A percentile compares a stretch with the other conserved stretches of the same genome.
These are phyloP conservation scores for Atractosteus spatula DNA, from an alignment of 2,113 vertebrate species.

Conservation along the genomic window DNA sequence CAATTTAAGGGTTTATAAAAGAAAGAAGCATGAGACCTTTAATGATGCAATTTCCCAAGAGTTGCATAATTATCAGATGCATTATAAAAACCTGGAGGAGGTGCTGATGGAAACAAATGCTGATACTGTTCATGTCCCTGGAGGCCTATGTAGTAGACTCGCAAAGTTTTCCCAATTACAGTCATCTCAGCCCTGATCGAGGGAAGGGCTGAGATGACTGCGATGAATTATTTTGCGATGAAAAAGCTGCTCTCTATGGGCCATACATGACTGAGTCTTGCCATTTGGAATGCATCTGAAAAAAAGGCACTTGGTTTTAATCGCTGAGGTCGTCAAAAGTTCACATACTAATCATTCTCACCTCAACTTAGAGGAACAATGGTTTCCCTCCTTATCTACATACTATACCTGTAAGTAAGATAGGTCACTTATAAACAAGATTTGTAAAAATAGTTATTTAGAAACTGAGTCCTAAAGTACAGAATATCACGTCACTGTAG, in stretches of 20 bases:
- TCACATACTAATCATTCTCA: too few relatives aligned
- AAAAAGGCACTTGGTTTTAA: constrained; percentile 41
- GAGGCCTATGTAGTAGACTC: constrained; percentile 31
- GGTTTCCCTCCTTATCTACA: too few relatives aligned
- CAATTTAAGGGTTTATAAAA: too few relatives aligned
- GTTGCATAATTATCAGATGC: constrained; percentile 57
- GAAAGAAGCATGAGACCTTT: too few relatives aligned
- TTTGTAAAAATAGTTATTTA: too few relatives aligned
- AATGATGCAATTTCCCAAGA: constrained; percentile 33
- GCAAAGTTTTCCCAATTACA: constrained; percentile 9
- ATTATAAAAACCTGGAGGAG: constrained; percentile 49
- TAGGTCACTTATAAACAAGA: too few relatives aligned
- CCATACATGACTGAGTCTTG: constrained; percentile 36
- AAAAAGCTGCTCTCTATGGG: constrained; percentile 40
- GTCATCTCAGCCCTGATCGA: constrained; percentile 56
- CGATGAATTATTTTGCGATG: constrained; percentile 30
- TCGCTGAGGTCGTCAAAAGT: too few relatives aligned
- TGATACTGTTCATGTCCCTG: constrained; percentile 27
- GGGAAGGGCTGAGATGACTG: too few relatives aligned
- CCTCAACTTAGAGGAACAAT: too few relatives aligned
- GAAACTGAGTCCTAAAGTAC: not conserved
- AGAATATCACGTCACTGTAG: constrained; percentile 22
- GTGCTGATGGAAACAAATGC: constrained; percentile 7
- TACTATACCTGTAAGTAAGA: too few relatives aligned
- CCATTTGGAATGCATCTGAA: constrained; percentile 32